Conservation (phyloP, 2,113 vertebrate genomes). For the Myiagra hebetior region DNA sequence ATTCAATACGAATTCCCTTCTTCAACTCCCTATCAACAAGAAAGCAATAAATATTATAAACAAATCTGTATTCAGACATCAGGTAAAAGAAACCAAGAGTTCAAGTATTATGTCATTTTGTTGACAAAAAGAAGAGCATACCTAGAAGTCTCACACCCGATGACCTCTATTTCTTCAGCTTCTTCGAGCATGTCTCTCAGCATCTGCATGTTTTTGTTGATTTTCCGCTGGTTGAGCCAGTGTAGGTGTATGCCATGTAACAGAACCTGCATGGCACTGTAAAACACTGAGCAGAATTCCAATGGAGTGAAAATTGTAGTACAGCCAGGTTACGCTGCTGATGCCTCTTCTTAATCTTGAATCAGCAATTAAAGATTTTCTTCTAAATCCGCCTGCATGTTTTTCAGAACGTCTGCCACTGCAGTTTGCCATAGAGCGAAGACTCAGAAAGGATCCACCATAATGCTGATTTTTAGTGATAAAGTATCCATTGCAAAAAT, state of each 20-base stretch:
- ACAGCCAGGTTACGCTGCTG: neutral
- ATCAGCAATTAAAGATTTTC: neutral
- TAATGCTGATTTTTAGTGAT: neutral
- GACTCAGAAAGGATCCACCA: neutral
- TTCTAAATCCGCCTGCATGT: neutral
- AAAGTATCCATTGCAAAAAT: neutral
- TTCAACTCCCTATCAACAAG: neutral
- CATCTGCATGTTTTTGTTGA: neutral
- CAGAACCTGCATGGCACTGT: conserved; percentile 4
- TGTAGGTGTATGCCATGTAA: neutral
- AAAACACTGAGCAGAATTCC: neutral
- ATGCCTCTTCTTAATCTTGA: neutral
- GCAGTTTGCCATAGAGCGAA: neutral
- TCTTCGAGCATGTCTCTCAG: conserved; percentile 18
- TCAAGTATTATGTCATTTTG: neutral
- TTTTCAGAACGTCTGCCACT: neutral
- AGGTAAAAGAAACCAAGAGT: neutral
- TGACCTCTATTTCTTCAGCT: conserved; percentile 51
- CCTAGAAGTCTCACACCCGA: conserved; percentile 53
- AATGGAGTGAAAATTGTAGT: neutral
- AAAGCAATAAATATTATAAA: neutral
- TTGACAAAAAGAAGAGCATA: conserved; percentile 60
- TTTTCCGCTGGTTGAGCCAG: neutral
- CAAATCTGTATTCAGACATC: neutral
- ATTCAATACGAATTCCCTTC: neutral